Evolutionary conservation across 2,113 vertebrate genomes (phyloP), one percentile per base, ranked within the genome.

Genomic region (Candoia aspera): DNA sequence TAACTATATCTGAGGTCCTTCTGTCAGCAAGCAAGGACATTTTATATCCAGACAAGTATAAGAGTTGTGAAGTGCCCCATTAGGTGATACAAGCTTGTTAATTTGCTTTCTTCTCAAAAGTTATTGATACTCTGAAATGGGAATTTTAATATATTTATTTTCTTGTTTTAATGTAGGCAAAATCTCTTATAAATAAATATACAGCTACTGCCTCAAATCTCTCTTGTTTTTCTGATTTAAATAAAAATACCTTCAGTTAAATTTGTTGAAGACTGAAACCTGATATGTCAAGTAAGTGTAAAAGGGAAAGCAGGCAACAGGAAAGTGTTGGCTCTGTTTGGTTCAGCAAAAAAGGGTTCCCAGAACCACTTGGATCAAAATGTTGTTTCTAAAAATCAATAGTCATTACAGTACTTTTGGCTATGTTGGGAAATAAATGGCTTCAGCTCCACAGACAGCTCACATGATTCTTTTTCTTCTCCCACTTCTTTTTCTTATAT

Each of bases 371-470:
- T 89, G 58, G 58, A 58, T 91, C 90, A 91, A 68, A 46, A 62
- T 91, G 84, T 42, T 42, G 42, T 89, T 91, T 88, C 88, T 85
- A 88, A 88, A 93, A 84, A 93, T 93, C 92, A 88, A 91, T 91
- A 91, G 90, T 68, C 86, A 89, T 91, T 93, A 93, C 21, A 85
- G 73, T 64, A 64, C n/a, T 68, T 90, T 91, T 64, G 86, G 13
- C 26, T 33, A 89, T 19, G 53, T 64, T 84, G 58, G 58, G 58
- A 88, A 89, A 57, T 91, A 93, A 84, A 90, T 88, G 85, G 59
- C n/a, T 93, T 88, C 64, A 19, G 91, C 57, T 88, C 86, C 86
- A 84, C 53, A 55, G 84, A 68, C 90, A 88, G 68, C 53, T 49
- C 73, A 57, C 90, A 85, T 91, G 86, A 89, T 88, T 33, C 87